These are phyloP conservation scores for Excalfactoria chinensis DNA, from an alignment of 2,113 vertebrate species.

Conservation along the genomic window DNA sequence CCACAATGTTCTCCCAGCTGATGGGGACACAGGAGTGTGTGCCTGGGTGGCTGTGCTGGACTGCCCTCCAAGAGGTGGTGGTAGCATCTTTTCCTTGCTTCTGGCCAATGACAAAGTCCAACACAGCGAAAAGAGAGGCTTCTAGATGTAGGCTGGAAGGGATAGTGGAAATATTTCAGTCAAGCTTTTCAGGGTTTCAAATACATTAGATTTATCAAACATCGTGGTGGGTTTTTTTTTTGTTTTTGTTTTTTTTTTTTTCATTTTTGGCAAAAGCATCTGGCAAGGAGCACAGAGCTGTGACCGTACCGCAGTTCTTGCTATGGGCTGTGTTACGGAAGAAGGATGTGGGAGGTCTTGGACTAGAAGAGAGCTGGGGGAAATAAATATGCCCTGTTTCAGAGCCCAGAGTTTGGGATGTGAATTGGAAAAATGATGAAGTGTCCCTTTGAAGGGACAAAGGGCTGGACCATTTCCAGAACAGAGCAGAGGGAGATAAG, in stretches of 20 bases:
- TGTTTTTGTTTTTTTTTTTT: not conserved
- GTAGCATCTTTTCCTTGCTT: not conserved
- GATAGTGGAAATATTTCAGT: slow-evolving; percentile 47
- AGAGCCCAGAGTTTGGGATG: slow-evolving; percentile 9
- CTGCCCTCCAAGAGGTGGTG: not conserved
- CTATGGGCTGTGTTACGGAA: slow-evolving; percentile 4
- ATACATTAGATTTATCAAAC: slow-evolving; percentile 56
- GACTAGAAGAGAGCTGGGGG: not conserved
- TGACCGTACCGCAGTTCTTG: slow-evolving; percentile 26
- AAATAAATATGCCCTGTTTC: slow-evolving; percentile 21
- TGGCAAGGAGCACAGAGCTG: not conserved
- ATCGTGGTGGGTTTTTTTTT: not conserved
- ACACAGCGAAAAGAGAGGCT: not conserved
- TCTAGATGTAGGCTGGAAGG: slow-evolving; percentile 36
- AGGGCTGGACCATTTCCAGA: not conserved
- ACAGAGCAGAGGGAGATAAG: not conserved
- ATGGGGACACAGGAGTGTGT: not conserved
- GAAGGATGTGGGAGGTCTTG: slow-evolving; percentile 62
- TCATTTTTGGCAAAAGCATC: slow-evolving; percentile 49
- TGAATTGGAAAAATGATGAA: not conserved
- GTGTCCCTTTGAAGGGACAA: not conserved
- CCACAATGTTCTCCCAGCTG: not conserved
- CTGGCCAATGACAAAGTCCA: not conserved
- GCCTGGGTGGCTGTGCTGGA: not conserved
- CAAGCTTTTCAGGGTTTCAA: slow-evolving; percentile 16